Evolutionary conservation across 2,797 vertebrate genomes (phyloP).

Genomic region (Lacerta bilineata): DNA sequence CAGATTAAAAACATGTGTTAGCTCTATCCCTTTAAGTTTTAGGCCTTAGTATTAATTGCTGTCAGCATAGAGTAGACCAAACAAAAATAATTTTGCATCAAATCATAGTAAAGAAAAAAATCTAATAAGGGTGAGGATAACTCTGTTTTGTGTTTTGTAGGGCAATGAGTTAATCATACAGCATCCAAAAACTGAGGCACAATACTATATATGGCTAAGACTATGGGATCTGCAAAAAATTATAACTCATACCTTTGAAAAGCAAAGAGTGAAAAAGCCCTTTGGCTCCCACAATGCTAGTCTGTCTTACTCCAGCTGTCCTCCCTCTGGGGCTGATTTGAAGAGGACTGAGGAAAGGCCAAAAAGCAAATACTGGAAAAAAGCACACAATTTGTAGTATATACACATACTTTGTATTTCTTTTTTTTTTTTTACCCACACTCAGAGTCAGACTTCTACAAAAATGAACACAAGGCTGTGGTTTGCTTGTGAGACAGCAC

Average conservation of each 20-base stretch:
- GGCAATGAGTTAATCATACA: slow-evolving; percentile 28
- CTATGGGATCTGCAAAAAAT: slow-evolving; percentile 59
- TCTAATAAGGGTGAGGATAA: slow-evolving; percentile 63
- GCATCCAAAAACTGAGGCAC: slow-evolving; percentile 34
- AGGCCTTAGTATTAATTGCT: slow-evolving; percentile 74
- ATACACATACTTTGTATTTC: slow-evolving; percentile 45
- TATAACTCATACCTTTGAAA: slow-evolving; percentile 70
- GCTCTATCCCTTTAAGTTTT: slow-evolving; percentile 63
- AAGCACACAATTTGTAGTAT: slow-evolving; percentile 54
- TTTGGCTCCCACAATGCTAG: slow-evolving; percentile 50
- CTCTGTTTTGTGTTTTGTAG: slow-evolving; percentile 55
- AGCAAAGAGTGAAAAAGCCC: slow-evolving; percentile 38
- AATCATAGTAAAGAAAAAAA: slow-evolving; percentile 45
- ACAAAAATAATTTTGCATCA: slow-evolving; percentile 75
- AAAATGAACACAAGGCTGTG: slow-evolving; percentile 36
- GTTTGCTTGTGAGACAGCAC: not conserved
- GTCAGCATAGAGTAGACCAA: slow-evolving; percentile 72
- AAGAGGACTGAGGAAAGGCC: slow-evolving; percentile 59
- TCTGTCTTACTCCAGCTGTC: slow-evolving; percentile 65
- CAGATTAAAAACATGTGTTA: slow-evolving; percentile 74
- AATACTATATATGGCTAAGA: slow-evolving; percentile 71
- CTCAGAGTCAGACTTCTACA: slow-evolving; percentile 16
- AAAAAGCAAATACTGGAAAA: slow-evolving; percentile 57
- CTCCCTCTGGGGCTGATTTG: slow-evolving; percentile 53
- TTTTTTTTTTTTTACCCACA: slow-evolving; percentile 49